Evolutionary conservation across 2,113 vertebrate species (phyloP), one percentile per base, ranked within the genome.

Genomic region (Gulo gulo): DNA sequence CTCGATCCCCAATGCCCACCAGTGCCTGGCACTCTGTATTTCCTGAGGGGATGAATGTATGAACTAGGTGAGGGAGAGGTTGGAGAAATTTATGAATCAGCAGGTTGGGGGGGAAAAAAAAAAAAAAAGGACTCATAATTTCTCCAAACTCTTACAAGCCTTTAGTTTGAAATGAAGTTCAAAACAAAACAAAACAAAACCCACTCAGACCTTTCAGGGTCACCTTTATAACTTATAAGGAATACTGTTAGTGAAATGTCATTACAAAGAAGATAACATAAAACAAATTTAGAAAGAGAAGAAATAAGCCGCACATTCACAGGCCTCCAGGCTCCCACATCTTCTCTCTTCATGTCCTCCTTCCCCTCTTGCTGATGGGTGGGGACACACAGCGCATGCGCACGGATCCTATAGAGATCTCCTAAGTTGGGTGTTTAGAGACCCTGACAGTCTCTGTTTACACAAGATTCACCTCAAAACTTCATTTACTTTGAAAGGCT

Each of bases 401-500:
- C 59, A 85, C 10, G 20, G 1, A 7, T 7, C 47, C 93, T 93
- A 52, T 7, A 82, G 73, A 85, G 80, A 71, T 82, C 80, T 80
- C 88, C 57, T 88, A 85, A 24, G 15, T 0, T 57, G 42, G 42
- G 71, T 69, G 42, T 82, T 91, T 42, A 39, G 36, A 86, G 55
- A 95, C 52, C 52, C 52, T 55, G 52, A 55, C 52, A 55, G 52
- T 55, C 52, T 55, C 16, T 16, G 52, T 55, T 55, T 55, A 55
- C 52, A 55, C 52, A 55, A 55, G 52, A 55, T 55, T 83, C 96
- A 95, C 78, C 86, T 94, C 83, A 92, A 95, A 96, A 93, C 81
- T 88, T 87, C 79, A 97, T 79, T 15, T 65, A 1, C 97, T 97
- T 92, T 84, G 79, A 96, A 98, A 86, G 94, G 39, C 85, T 96